Evolutionary conservation across 2,797 vertebrate species (phyloP).

Genomic region (Pachyuromys duprasi): DNA sequence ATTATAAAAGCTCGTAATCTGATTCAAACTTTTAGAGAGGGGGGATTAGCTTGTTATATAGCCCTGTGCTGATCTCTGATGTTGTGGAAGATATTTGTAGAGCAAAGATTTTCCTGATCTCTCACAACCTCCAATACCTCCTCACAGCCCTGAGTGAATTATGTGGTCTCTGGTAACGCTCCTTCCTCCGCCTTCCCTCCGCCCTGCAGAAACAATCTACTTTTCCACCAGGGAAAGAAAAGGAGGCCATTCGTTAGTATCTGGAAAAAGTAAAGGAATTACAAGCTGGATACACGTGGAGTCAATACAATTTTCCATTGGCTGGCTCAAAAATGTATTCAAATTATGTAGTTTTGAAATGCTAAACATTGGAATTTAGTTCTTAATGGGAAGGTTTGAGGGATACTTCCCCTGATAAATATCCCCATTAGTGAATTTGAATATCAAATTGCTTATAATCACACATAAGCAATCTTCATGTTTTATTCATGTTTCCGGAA

Average conservation of each 20-base stretch:
- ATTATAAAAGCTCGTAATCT: background rate
- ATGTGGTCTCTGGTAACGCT: background rate
- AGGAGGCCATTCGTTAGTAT: slow-evolving; percentile 48
- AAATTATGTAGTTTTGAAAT: slow-evolving; percentile 74
- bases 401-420: slow-evolving; percentile 62
- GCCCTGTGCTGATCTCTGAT: slow-evolving; percentile 11
- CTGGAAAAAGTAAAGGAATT: slow-evolving; percentile 64
- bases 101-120: slow-evolving; percentile 42
- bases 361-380: slow-evolving; percentile 68
- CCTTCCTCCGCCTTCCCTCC: background rate
- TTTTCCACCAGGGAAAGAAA: slow-evolving; percentile 66
- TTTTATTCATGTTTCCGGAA: slow-evolving; percentile 68
- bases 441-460: slow-evolving; percentile 66
- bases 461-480: slow-evolving; percentile 49
- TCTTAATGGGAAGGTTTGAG: slow-evolving; percentile 55
- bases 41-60: background rate
- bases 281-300: slow-evolving; percentile 64
- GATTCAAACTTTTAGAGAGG: background rate
- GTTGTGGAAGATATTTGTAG: background rate
- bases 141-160: background rate
- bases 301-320: slow-evolving; percentile 79
- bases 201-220: slow-evolving; percentile 24
- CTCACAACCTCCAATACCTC: background rate
- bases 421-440: slow-evolving; percentile 65
- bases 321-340: slow-evolving; percentile 75